A percentile compares a stretch with the other conserved stretches of the same genome.
Evolutionary conservation across 2,113 vertebrate genomes (phyloP).

Genomic region (Platycercus adscitus): DNA sequence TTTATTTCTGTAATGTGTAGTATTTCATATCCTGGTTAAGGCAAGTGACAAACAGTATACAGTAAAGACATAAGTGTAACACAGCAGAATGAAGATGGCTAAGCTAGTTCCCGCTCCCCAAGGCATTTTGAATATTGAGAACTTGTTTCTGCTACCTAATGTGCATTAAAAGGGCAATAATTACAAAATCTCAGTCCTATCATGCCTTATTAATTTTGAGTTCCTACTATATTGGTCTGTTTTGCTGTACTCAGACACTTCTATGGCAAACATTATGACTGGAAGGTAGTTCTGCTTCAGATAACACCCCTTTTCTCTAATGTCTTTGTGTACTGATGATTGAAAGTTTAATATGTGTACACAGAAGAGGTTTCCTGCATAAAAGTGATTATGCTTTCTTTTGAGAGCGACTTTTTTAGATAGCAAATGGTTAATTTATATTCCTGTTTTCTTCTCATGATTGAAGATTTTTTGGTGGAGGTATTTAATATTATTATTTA

Average conservation of each 20-base stretch:
- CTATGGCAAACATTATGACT: neutral
- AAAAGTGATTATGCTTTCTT: neutral
- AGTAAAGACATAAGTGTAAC: neutral
- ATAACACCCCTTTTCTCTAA: neutral
- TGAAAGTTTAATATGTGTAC: neutral
- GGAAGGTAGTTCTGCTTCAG: neutral
- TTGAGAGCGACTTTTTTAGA: neutral
- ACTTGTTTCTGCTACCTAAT: constrained; percentile 8
- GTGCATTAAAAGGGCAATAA: constrained; percentile 8
- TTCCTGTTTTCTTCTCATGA: neutral
- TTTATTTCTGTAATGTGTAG: neutral
- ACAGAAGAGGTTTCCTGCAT: neutral
- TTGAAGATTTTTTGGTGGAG: neutral
- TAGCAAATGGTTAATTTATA: neutral
- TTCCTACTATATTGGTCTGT: neutral
- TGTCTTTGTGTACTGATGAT: neutral
- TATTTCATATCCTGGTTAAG: neutral
- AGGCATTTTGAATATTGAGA: constrained; percentile 27
- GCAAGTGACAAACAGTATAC: neutral
- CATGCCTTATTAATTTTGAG: neutral
- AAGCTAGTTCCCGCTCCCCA: neutral
- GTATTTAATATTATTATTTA: neutral
- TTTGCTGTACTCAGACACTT: neutral
- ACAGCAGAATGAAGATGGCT: neutral
- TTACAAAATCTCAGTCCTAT: neutral